Evolutionary conservation across 2,113 vertebrate genomes (phyloP).

Genomic region (Phrynosoma platyrhinos): DNA sequence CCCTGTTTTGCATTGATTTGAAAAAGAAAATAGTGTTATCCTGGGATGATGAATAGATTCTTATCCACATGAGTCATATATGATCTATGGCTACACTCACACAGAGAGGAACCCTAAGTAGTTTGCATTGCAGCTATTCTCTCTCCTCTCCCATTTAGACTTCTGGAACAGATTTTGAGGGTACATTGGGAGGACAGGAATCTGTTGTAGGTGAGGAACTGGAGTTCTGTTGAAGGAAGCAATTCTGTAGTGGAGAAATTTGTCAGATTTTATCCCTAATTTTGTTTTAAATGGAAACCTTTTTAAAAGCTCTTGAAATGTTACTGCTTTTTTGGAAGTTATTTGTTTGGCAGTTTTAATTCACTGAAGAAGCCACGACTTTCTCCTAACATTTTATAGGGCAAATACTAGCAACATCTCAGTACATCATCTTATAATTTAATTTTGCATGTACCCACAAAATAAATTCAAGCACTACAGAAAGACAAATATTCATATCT

Average conservation of each 20-base stretch:
- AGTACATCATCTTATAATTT: not conserved
- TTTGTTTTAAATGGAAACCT: not conserved
- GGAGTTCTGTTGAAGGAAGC: not conserved
- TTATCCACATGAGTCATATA: too few species aligned
- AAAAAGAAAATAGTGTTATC: too few species aligned
- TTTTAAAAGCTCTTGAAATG: not conserved
- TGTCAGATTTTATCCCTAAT: not conserved
- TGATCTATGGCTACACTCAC: too few species aligned
- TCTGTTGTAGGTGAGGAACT: too few species aligned
- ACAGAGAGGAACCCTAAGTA: too few species aligned
- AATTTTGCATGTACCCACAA: not conserved
- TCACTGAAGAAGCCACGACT: not conserved
- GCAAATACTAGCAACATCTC: not conserved
- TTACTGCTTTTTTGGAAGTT: not conserved
- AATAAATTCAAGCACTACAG: not conserved
- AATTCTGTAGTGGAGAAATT: not conserved
- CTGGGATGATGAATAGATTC: too few species aligned
- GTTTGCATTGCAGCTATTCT: too few species aligned
- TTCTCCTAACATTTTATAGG: not conserved
- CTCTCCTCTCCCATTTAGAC: too few species aligned
- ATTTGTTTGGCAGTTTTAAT: not conserved
- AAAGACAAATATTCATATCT: not conserved
- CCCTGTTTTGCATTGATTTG: too few species aligned
- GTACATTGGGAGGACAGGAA: too few species aligned
- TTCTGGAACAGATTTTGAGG: too few species aligned